Evolutionary conservation across 2,888 invertebrate genomes (phyloP).

Genomic region (Agrotis clavis): DNA sequence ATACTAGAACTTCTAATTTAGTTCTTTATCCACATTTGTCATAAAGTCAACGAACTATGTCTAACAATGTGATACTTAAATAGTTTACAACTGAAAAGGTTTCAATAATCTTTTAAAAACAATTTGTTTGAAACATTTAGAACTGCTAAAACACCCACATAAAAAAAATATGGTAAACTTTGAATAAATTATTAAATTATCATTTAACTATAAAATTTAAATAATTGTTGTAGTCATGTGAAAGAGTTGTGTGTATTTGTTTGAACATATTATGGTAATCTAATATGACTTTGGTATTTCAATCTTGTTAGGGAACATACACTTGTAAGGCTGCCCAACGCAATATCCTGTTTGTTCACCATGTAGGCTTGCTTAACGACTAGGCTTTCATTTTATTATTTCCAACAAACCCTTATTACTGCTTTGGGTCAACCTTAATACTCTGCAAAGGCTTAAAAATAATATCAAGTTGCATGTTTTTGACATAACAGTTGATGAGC

Average conservation of each 20-base stretch:
- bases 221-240: constrained; percentile 42
- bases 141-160: not conserved
- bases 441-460: not conserved
- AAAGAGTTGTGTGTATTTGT: constrained; percentile 79
- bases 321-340: constrained; percentile 84
- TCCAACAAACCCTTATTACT: constrained; percentile 42
- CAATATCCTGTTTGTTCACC: constrained; percentile 84
- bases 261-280: constrained; percentile 81
- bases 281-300: constrained; percentile 87
- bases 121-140: no score
- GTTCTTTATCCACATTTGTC: no score
- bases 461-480: constrained; percentile 36
- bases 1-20: not conserved
- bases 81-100: no score
- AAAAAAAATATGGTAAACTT: not conserved
- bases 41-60: no score
- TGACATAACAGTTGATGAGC: constrained; percentile 43
- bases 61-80: no score
- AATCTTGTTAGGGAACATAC: constrained; percentile 86
- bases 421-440: constrained; percentile 14
- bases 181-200: not conserved
- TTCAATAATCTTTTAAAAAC: no score
- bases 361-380: constrained; percentile 77
- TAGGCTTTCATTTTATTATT: constrained; percentile 75
- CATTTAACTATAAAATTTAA: constrained; percentile 10